phyloP scores from a whole-genome alignment of 1,140 invertebrate genomes.

The Meloidogyne floridensis region DNA sequence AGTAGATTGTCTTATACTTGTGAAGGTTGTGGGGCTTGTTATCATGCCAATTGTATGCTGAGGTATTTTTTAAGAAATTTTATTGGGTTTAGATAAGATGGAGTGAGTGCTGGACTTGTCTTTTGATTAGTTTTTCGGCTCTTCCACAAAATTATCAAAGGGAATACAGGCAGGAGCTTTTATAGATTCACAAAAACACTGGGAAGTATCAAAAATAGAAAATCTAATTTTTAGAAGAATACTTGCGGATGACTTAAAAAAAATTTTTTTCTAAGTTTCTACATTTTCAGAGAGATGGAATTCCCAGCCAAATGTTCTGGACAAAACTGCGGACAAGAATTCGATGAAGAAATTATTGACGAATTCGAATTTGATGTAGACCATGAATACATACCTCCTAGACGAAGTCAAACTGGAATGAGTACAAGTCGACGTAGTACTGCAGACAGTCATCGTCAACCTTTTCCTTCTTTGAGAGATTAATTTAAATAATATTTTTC shows the following conservation, averaged over 20 bases:
- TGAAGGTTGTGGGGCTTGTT: slow-evolving; percentile 3
- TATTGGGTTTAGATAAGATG: background rate
- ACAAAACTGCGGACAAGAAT: slow-evolving; percentile 5
- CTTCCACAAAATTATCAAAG: too few relatives aligned
- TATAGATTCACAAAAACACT: too few relatives aligned
- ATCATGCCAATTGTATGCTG: slow-evolving; percentile 30
- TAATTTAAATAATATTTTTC: background rate
- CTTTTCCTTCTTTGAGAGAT: background rate
- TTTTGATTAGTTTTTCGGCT: background rate
- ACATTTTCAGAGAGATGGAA: slow-evolving; percentile 13
- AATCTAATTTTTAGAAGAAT: too few relatives aligned
- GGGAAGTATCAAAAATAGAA: too few relatives aligned
- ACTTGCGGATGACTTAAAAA: too few relatives aligned
- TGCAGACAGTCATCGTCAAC: background rate
- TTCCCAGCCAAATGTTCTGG: slow-evolving; percentile 18
- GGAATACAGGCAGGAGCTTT: too few relatives aligned
- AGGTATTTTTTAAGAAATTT: background rate
- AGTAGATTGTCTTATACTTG: slow-evolving; percentile 27
- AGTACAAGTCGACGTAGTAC: background rate
- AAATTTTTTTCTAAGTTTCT: background rate
- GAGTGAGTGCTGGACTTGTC: background rate
- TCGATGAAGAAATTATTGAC: slow-evolving; percentile 23
- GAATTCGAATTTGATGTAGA: slow-evolving; percentile 27
- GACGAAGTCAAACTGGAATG: background rate
- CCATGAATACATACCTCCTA: slow-evolving; percentile 12